phyloP scores from a whole-genome alignment of 2,113 vertebrate species.

The Clarias gariepinus region DNA sequence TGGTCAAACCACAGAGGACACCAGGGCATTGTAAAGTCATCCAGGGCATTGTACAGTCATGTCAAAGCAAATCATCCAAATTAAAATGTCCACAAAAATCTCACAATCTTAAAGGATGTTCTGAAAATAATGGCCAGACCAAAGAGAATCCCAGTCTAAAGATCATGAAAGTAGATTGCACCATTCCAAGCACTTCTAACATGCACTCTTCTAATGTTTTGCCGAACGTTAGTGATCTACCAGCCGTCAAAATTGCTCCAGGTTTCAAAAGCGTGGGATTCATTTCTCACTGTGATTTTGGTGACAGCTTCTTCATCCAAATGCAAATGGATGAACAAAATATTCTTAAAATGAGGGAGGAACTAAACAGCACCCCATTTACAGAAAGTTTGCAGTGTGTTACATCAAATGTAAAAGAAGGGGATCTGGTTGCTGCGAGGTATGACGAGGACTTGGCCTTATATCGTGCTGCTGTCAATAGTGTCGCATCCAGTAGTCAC shows the following conservation, averaged over 20 bases:
- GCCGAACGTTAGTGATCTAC: constrained; percentile 67
- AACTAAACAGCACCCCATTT: constrained; percentile 66
- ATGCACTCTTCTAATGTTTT: constrained; percentile 8
- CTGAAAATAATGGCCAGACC: not conserved
- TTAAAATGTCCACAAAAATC: not conserved
- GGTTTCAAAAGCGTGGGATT: constrained; percentile 69
- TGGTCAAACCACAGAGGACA: not conserved
- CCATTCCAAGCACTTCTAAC: not conserved
- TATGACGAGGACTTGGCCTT: constrained; percentile 70
- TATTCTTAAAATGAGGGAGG: constrained; percentile 71
- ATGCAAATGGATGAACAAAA: constrained; percentile 74
- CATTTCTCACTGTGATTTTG: constrained; percentile 69
- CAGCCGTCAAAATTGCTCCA: constrained; percentile 60
- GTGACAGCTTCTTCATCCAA: constrained; percentile 78
- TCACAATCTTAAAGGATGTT: not conserved
- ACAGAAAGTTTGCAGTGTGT: constrained; percentile 47
- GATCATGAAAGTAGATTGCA: constrained; percentile 23
- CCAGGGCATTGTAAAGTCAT: not conserved
- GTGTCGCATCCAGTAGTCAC: constrained; percentile 44
- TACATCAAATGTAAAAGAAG: constrained; percentile 52
- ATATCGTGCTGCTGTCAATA: constrained; percentile 78
- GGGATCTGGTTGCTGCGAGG: constrained; percentile 74
- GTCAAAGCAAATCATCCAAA: not conserved
- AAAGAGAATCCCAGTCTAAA: not conserved
- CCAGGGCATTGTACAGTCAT: not conserved